Conservation (phyloP, 2,113 vertebrate species). For the Cavia aperea region DNA sequence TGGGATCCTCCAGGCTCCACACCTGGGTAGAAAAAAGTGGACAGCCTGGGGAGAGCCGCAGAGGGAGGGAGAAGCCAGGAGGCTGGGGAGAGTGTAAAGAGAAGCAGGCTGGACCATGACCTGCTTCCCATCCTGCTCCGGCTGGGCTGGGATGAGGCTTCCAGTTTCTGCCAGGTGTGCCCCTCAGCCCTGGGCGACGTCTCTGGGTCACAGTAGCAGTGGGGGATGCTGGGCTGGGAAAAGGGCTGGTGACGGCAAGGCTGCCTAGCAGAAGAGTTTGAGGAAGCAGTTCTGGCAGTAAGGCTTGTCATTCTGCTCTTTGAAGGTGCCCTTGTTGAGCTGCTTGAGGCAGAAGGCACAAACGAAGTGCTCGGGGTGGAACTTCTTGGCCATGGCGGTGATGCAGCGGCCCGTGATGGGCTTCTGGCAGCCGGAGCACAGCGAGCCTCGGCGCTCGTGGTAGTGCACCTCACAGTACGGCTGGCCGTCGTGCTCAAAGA, state of each 20-base stretch:
- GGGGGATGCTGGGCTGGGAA: constrained; percentile 19
- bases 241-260: rapidly evolving
- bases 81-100: background rate
- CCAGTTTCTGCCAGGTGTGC: constrained; percentile 61
- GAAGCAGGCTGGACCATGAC: background rate
- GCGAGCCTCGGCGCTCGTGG: constrained; percentile 92
- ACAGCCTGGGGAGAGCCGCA: background rate
- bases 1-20: background rate
- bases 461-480: constrained; percentile 99
- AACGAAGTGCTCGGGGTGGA: constrained; percentile 98
- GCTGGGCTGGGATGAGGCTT: background rate
- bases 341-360: constrained; percentile 99
- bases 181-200: constrained; percentile 39
- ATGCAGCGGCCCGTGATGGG: constrained; percentile 98
- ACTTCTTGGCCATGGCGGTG: constrained; percentile 98
- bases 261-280: constrained; percentile 95
- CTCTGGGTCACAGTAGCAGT: constrained; percentile 69
- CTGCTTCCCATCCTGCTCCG: background rate
- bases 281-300: constrained; percentile 98
- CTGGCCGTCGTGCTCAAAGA: constrained; percentile 97
- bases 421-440: constrained; percentile 98
- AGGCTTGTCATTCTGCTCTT: constrained; percentile 98
- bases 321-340: constrained; percentile 99
- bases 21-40: background rate
- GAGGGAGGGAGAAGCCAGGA: background rate